These are phyloP conservation scores for Lathamus discolor DNA, from an alignment of 2,113 vertebrate species.

Conservation along the genomic window DNA sequence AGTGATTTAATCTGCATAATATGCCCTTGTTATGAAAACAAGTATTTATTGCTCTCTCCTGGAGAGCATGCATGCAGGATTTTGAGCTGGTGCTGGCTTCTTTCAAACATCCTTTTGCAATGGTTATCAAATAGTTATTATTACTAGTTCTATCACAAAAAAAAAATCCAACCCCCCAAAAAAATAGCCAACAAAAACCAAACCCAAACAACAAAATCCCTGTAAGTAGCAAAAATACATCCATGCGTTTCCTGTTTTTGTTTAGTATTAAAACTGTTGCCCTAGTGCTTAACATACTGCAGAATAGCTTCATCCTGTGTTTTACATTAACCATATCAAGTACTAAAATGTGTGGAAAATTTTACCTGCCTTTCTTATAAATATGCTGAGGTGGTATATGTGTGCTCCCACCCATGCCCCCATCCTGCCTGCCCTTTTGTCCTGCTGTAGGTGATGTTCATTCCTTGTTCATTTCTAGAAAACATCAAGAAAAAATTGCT, in stretches of 20 bases:
- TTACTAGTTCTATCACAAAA: neutral
- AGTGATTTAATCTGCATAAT: neutral
- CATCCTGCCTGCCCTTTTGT: neutral
- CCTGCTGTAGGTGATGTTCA: slow-evolving; percentile 72
- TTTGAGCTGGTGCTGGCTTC: neutral
- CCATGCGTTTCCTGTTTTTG: neutral
- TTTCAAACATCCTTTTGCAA: neutral
- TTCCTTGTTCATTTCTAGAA: slow-evolving; percentile 81
- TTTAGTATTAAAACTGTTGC: neutral
- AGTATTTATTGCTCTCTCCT: neutral
- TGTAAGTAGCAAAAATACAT: neutral
- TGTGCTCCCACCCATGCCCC: neutral
- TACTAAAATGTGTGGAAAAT: neutral
- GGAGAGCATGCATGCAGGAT: neutral
- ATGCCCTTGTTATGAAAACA: neutral
- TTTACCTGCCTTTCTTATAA: neutral
- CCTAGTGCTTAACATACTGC: neutral
- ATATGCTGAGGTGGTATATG: neutral
- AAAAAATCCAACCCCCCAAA: neutral
- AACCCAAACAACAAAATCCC: neutral
- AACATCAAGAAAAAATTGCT: slow-evolving; percentile 79
- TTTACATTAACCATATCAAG: neutral
- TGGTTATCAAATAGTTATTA: neutral
- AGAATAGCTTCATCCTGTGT: neutral
- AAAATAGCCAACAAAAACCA: neutral